Percentiles rank a stretch among this genome's conserved stretches.
Evolutionary conservation across 2,797 vertebrate species (phyloP).

Genomic region (Bryconaethiops microstoma): DNA sequence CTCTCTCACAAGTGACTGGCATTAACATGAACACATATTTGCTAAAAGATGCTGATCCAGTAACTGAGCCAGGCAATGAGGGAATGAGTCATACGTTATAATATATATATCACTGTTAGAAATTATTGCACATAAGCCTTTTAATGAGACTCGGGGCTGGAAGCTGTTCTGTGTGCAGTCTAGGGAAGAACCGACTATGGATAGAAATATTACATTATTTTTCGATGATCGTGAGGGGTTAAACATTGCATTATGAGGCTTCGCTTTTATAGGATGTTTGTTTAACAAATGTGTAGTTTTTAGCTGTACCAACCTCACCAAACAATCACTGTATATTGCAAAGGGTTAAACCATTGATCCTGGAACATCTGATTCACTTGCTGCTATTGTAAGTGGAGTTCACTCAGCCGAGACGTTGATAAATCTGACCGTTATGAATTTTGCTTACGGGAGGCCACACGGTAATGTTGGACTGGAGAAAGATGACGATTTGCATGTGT

Average conservation of each 20-base stretch:
- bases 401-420: not conserved
- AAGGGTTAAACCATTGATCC: constrained; percentile 27
- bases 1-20: not conserved
- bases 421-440: constrained; percentile 23
- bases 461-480: constrained; percentile 21
- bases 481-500: constrained; percentile 23
- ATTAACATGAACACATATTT: not conserved
- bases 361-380: constrained; percentile 33
- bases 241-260: not conserved
- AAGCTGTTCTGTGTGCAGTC: not conserved
- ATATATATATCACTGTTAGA: not conserved
- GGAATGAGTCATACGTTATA: constrained; percentile 2
- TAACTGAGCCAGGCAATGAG: constrained; percentile 1
- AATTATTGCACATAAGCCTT: not conserved
- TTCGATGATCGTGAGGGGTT: not conserved
- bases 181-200: not conserved
- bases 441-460: constrained; percentile 37
- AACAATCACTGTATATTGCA: constrained; percentile 11
- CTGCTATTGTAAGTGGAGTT: constrained; percentile 9
- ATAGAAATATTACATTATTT: not conserved
- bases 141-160: constrained; percentile 1
- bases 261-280: not conserved
- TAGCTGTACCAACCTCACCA: not conserved
- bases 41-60: constrained; percentile 1
- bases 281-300: not conserved